Base-by-base conservation (phyloP, 2,888 invertebrate genomes). In the Polydrusus pterygomalis region DNA sequence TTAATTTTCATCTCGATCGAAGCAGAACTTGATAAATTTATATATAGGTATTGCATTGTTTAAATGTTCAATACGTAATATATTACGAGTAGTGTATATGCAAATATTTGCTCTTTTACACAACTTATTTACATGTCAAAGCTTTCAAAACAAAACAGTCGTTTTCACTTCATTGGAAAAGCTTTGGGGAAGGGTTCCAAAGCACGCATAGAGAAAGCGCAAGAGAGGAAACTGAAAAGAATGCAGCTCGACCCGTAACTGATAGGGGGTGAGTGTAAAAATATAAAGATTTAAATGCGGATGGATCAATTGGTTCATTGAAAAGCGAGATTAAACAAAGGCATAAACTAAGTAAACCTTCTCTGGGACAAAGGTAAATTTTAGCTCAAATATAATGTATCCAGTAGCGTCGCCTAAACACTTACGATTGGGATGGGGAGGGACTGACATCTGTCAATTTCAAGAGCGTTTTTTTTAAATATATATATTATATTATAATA, bases 141-240 rank as follows among this genome's bases (percentile, higher is more conserved):
- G 62, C 62, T 43, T 71, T 65, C 67, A 54, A 75, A 75, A 70
- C 71, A 71, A 62, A 67, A 40, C 71, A 49, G 18, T 51, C 20
- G 10, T 75, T 75, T 75, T 47, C 71, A 75, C 68, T 67, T 72
- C 71, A 75, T 75, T 68, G 68, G 18, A 40, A 34, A 30, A 43
- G 43, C 38, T 30, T 54, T 54, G 11, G 11, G 38, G 20, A 54
- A 67, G 71, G 75, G 75, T 60, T 45, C 54, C 40, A 34, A 51
- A 65, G 56, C 9, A 60, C 47, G 40, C 38, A 67, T 20, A 45
- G n/a, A n/a, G n/a, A n/a, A 11, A 13, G 34, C 3, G 49, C 18
- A 11, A 34, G 63, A 17, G 58, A 45, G 43, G 17, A 54, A 68
- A 71, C 62, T 51, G 62, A 71, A 71, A 75, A 74, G 67, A 54